phyloP scores from a whole-genome alignment of 2,113 vertebrate species.

The Phodopus roborovskii region DNA sequence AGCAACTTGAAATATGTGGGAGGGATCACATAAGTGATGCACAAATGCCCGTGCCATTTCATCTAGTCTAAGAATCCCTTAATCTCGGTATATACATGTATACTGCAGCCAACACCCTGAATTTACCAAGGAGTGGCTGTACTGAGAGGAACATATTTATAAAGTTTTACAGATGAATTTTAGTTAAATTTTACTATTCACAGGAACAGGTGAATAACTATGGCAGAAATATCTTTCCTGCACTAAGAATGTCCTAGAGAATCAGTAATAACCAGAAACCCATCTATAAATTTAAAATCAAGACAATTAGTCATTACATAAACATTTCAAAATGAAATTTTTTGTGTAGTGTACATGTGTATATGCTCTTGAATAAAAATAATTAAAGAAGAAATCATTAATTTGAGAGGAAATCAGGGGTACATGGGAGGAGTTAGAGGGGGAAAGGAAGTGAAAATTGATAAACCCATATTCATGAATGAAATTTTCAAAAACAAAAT shows the following conservation, averaged over 20 bases:
- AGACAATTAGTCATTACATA: neutral
- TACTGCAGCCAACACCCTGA: neutral
- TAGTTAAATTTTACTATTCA: neutral
- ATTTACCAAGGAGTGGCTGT: neutral
- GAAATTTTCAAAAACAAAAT: neutral
- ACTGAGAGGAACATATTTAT: neutral
- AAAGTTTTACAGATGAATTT: neutral
- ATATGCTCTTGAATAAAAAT: neutral
- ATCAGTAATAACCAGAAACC: constrained; percentile 12
- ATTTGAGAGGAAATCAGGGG: neutral
- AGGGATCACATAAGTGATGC: neutral
- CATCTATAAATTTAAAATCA: constrained; percentile 22
- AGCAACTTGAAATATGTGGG: neutral
- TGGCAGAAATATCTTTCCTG: neutral
- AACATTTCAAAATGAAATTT: neutral
- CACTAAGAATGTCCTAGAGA: neutral
- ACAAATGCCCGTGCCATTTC: neutral
- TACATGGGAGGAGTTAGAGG: neutral
- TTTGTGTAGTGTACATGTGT: neutral
- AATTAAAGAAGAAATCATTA: neutral
- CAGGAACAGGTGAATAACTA: neutral
- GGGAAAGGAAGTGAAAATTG: neutral
- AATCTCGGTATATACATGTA: neutral
- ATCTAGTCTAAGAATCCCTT: neutral
- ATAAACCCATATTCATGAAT: neutral